phyloP scores from a whole-genome alignment of 2,888 invertebrate genomes.

The Seira ritae region DNA sequence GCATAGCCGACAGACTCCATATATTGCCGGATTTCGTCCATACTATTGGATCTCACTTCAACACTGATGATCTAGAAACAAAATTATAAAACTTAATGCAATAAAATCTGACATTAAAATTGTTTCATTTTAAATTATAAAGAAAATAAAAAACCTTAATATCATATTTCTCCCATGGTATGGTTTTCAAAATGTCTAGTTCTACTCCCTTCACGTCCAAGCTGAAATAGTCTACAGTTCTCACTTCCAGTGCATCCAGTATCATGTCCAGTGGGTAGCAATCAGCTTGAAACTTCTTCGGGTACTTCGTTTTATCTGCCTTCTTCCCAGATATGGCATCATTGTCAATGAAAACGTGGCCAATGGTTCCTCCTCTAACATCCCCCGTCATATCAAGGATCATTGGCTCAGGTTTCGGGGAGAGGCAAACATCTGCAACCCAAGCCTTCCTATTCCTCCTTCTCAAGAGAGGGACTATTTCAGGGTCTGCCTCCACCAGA shows the following conservation, averaged over 20 bases:
- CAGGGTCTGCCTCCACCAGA: slow-evolving; percentile 75
- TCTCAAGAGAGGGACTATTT: slow-evolving; percentile 70
- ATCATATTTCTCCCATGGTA: slow-evolving; percentile 40
- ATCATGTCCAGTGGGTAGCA: slow-evolving; percentile 36
- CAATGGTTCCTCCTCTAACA: not conserved
- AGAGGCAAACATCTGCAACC: slow-evolving; percentile 62
- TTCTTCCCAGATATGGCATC: not conserved
- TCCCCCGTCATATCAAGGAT: not conserved
- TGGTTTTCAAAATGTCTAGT: slow-evolving; percentile 33
- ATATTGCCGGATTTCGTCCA: not conserved
- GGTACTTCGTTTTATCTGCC: not conserved
- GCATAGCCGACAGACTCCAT: not conserved
- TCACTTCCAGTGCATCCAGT: slow-evolving; percentile 18
- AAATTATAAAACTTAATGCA: not conserved
- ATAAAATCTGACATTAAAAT: not conserved
- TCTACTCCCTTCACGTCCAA: slow-evolving; percentile 39
- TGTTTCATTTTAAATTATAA: not conserved
- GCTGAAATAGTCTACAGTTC: slow-evolving; percentile 28
- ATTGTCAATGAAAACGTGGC: not conserved
- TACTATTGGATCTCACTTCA: not conserved
- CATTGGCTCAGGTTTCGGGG: not conserved
- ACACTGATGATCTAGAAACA: not conserved
- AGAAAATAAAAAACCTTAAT: slow-evolving; percentile 32
- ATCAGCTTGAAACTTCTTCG: not conserved
- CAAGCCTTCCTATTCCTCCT: slow-evolving; percentile 75